These are phyloP conservation scores for Stichodactyla mertensii DNA, from an alignment of 64 coral and sea anemone genomes.

Conservation along the genomic window DNA sequence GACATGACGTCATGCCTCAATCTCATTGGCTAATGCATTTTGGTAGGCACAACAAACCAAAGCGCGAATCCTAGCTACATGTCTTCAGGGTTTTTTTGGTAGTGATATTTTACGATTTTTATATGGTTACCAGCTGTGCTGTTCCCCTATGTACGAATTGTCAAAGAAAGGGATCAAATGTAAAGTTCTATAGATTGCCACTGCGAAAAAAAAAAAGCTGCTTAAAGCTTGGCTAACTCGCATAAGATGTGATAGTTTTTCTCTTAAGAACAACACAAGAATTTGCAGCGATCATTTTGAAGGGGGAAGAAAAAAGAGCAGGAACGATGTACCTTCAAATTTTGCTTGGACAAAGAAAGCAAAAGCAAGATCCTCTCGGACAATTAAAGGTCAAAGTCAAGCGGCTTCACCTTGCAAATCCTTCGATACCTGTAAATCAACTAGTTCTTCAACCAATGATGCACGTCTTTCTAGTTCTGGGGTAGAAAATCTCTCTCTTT, in stretches of 20 bases:
- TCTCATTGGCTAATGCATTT: background rate
- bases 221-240: background rate
- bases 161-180: background rate
- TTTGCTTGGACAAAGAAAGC: background rate
- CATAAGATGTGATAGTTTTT: background rate
- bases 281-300: conserved; percentile 9
- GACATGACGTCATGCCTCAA: background rate
- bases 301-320: background rate
- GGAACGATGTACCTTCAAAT: background rate
- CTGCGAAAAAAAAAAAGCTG: too few relatives aligned
- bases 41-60: too few relatives aligned
- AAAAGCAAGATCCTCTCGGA: background rate
- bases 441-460: too few relatives aligned
- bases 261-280: background rate
- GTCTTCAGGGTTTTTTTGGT: too few relatives aligned
- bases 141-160: background rate
- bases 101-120: too few relatives aligned
- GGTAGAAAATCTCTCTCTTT: too few relatives aligned
- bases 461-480: too few relatives aligned
- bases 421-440: too few relatives aligned
- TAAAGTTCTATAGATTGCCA: background rate
- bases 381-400: background rate
- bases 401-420: background rate
- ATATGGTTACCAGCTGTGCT: conserved; percentile 2
- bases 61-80: too few relatives aligned